Evolutionary conservation across 2,888 invertebrate species (phyloP).

Genomic region (Trichogramma dendrolimi): DNA sequence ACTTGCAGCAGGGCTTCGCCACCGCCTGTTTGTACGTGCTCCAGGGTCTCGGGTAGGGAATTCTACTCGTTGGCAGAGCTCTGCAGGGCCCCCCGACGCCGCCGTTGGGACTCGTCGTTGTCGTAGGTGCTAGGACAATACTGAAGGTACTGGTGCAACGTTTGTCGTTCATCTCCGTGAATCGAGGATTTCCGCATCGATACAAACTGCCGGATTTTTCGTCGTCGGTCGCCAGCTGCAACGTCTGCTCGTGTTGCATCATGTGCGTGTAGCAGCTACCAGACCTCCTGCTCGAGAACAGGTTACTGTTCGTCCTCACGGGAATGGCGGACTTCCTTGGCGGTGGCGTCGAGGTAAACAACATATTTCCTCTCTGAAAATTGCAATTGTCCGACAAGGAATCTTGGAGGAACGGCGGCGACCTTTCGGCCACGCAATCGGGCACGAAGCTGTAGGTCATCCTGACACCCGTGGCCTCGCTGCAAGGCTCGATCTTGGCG

Average conservation of each 20-base stretch:
- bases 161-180: constrained; percentile 44
- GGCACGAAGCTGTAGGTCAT: constrained; percentile 27
- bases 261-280: constrained; percentile 33
- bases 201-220: constrained; percentile 55
- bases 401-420: neutral
- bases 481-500: constrained; percentile 11
- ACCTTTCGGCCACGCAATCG: neutral
- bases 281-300: constrained; percentile 42
- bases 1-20: constrained; percentile 33
- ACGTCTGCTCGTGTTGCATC: neutral
- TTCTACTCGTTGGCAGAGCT: neutral
- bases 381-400: constrained; percentile 40
- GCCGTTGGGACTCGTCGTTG: neutral
- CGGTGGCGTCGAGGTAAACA: constrained; percentile 56
- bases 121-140: constrained; percentile 58
- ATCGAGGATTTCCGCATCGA: constrained; percentile 49
- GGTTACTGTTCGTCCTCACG: constrained; percentile 31
- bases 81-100: neutral
- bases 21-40: constrained; percentile 20
- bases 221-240: constrained; percentile 26
- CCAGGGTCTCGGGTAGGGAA: constrained; percentile 23
- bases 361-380: constrained; percentile 56
- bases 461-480: constrained; percentile 20
- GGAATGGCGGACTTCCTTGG: constrained; percentile 9
- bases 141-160: constrained; percentile 67